Evolutionary conservation across 2,113 vertebrate species (phyloP).

Genomic region (Alethe castanea): DNA sequence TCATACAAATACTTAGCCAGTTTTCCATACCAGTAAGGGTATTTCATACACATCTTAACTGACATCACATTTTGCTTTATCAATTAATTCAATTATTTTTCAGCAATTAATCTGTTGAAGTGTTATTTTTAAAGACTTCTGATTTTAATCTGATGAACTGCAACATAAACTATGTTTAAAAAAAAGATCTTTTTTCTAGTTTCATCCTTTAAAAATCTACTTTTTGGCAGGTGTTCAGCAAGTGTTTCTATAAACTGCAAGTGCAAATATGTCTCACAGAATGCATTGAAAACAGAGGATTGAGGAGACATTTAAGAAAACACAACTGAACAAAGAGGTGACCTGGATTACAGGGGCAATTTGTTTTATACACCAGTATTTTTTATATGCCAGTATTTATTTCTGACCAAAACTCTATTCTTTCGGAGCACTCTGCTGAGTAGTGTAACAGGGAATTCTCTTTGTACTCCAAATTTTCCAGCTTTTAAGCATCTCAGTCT

Average conservation of each 20-base stretch:
- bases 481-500: neutral
- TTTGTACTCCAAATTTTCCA: neutral
- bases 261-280: conserved; percentile 10
- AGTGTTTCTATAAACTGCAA: conserved; percentile 37
- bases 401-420: neutral
- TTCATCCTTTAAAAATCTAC: neutral
- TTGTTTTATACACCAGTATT: neutral
- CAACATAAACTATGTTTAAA: neutral
- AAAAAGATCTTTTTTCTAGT: neutral
- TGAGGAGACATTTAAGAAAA: neutral
- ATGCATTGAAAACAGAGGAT: neutral
- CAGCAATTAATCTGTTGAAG: neutral
- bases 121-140: neutral
- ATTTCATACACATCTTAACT: neutral
- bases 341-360: neutral
- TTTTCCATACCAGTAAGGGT: neutral
- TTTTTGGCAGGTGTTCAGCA: conserved; percentile 24
- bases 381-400: neutral
- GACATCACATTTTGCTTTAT: neutral
- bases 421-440: neutral
- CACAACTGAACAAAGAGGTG: neutral
- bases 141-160: neutral
- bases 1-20: neutral
- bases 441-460: neutral
- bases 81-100: neutral